These are phyloP conservation scores for Lineus longissimus DNA, from an alignment of 1,140 invertebrate genomes.

Conservation along the genomic window DNA sequence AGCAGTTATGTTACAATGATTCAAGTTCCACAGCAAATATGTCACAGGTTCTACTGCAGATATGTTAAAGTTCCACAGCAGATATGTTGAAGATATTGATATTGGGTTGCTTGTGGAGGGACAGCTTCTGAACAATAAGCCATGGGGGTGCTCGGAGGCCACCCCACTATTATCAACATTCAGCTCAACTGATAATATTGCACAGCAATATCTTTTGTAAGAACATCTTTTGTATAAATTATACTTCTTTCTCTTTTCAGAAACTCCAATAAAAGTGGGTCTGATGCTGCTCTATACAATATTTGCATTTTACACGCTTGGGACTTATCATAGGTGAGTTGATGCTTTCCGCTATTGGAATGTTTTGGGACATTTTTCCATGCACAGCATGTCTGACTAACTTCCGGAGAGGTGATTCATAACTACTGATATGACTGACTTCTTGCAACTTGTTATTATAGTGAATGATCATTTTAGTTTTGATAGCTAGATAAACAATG, in stretches of 20 bases:
- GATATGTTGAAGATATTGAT: neutral
- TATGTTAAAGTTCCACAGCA: neutral
- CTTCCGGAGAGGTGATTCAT: no score
- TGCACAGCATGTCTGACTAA: no score
- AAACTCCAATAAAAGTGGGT: slow-evolving; percentile 61
- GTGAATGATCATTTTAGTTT: no score
- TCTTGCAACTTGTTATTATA: no score
- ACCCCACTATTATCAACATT: no score
- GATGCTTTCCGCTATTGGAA: no score
- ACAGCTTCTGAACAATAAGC: no score
- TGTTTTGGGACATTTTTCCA: neutral
- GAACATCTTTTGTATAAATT: neutral
- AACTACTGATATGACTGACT: no score
- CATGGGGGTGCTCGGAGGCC: no score
- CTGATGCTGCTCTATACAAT: slow-evolving; percentile 64
- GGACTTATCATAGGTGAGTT: slow-evolving; percentile 38
- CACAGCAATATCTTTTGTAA: slow-evolving; percentile 1
- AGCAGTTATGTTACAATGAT: neutral
- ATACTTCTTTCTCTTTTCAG: slow-evolving; percentile 39
- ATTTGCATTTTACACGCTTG: slow-evolving; percentile 53
- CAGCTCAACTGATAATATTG: neutral
- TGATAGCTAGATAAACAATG: no score
- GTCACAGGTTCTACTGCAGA: neutral
- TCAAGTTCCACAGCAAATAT: neutral
- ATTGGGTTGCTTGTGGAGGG: neutral